Evolutionary conservation across 2,113 vertebrate species (phyloP).

Genomic region (Setophaga petechia): DNA sequence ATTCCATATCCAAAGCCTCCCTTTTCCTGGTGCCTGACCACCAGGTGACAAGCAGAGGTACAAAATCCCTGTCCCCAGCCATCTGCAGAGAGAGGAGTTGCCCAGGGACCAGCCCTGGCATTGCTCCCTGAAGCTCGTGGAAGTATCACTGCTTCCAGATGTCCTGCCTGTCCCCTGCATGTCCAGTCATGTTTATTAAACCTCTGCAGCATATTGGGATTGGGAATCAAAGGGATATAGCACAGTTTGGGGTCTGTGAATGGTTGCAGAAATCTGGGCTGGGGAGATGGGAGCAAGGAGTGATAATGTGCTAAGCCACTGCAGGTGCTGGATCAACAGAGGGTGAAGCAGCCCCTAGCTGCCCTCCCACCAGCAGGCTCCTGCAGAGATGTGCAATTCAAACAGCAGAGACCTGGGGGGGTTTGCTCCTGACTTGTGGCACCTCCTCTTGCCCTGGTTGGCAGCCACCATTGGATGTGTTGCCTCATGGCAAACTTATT

Average conservation of each 20-base stretch:
- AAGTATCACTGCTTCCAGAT: constrained; percentile 2
- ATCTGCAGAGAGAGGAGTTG: not conserved
- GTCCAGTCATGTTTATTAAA: not conserved
- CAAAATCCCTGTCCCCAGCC: not conserved
- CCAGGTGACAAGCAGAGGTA: constrained; percentile 7
- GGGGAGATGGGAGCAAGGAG: not conserved
- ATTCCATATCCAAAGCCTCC: not conserved
- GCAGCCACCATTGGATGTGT: not conserved
- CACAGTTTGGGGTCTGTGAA: not conserved
- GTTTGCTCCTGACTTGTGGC: not conserved
- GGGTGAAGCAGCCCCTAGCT: not conserved
- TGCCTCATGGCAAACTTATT: not conserved
- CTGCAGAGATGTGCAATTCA: fast-evolving
- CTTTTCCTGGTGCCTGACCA: not conserved
- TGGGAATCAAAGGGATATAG: not conserved
- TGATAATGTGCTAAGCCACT: not conserved
- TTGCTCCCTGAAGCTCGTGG: not conserved
- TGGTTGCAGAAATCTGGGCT: not conserved
- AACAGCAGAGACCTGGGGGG: not conserved
- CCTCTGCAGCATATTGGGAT: not conserved
- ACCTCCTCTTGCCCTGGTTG: not conserved
- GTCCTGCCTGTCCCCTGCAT: not conserved
- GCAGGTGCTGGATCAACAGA: not conserved
- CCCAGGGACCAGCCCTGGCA: not conserved
- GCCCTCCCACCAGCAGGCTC: not conserved